Evolutionary conservation across 2,797 vertebrate genomes (phyloP).

Genomic region (Sebastes wilsoni): DNA sequence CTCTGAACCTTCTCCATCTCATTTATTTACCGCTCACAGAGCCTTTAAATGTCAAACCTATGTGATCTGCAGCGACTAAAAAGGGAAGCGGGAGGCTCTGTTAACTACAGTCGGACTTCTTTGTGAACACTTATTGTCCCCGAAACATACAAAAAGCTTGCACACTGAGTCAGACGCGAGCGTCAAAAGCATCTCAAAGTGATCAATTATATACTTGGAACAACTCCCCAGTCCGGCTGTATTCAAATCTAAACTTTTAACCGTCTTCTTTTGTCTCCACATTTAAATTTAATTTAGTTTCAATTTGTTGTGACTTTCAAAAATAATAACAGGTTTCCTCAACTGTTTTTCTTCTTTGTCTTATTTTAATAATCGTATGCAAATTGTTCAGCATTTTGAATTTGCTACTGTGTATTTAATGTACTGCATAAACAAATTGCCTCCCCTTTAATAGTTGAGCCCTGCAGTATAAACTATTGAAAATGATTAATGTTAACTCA

Average conservation of each 20-base stretch:
- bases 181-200: not conserved
- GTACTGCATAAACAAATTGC: not conserved
- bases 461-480: not conserved
- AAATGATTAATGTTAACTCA: not conserved
- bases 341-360: not conserved
- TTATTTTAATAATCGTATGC: not conserved
- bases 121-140: not conserved
- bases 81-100: not conserved
- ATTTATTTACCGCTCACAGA: constrained; percentile 31
- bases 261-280: not conserved
- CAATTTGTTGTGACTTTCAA: not conserved
- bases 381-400: not conserved
- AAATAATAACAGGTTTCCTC: not conserved
- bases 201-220: not conserved
- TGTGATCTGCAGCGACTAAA: constrained; percentile 29
- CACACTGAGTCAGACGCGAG: not conserved
- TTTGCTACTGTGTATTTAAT: not conserved
- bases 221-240: not conserved
- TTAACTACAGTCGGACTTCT: not conserved
- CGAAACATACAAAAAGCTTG: not conserved
- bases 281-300: not conserved
- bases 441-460: not conserved
- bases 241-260: not conserved
- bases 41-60: constrained; percentile 57
- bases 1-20: constrained; percentile 34